phyloP scores from a whole-genome alignment of 2,888 invertebrate species.

The Matsumyia berberina region DNA sequence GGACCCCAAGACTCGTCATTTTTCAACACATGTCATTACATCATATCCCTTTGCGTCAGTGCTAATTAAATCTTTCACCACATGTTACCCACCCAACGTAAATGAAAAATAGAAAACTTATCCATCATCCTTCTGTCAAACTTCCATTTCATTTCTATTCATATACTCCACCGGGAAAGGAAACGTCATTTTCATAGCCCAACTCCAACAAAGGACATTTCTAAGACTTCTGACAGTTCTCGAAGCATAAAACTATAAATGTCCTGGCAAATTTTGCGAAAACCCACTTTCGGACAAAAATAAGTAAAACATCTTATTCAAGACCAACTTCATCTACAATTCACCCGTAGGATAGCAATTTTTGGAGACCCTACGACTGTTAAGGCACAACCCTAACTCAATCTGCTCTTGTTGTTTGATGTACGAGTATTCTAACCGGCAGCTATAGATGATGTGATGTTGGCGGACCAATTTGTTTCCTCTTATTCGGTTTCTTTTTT shows the following conservation, averaged over 20 bases:
- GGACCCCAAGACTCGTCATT: no score
- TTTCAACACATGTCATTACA: no score
- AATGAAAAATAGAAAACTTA: neutral
- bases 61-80: no score
- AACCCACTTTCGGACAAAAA: no score
- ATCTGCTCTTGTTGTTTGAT: neutral
- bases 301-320: neutral
- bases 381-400: neutral
- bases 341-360: neutral
- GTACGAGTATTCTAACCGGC: neutral
- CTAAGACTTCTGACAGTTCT: no score
- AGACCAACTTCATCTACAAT: neutral
- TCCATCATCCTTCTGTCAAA: neutral
- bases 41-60: no score
- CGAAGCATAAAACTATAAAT: no score
- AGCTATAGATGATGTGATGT: neutral
- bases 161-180: neutral
- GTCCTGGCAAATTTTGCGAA: no score
- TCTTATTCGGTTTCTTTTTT: conserved; percentile 15
- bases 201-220: neutral
- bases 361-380: neutral
- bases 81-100: no score
- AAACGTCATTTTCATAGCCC: neutral
- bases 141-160: neutral
- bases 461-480: conserved; percentile 19